Conservation (phyloP, 2,797 vertebrate genomes). For the Premnoplex brunnescens region DNA sequence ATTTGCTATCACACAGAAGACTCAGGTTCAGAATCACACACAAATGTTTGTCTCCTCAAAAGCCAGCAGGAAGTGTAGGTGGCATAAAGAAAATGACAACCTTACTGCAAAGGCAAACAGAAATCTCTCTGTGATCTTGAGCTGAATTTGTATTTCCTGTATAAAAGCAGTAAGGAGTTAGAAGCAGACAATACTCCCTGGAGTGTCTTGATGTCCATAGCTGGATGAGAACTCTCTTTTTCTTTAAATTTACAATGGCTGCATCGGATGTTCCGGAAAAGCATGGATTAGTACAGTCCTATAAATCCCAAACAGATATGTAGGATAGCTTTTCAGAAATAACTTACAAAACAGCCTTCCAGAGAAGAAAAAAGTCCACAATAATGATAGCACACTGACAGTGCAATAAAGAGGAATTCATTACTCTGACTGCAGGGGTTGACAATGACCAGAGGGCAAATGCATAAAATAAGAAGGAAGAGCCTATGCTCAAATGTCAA, state of each 20-base stretch:
- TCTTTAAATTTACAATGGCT: neutral
- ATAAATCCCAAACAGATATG: neutral
- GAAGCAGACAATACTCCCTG: neutral
- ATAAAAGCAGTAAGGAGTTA: neutral
- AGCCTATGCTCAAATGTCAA: neutral
- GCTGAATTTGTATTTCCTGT: neutral
- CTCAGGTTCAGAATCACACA: neutral
- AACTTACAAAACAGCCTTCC: neutral
- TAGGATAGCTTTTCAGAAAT: neutral
- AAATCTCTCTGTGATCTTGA: neutral
- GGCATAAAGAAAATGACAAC: neutral
- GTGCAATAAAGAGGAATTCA: neutral
- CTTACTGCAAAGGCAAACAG: neutral
- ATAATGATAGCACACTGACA: constrained; percentile 14
- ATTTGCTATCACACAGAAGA: neutral
- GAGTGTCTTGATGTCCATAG: neutral
- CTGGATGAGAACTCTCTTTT: neutral
- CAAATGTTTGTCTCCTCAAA: neutral
- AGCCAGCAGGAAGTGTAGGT: neutral
- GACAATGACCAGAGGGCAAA: constrained; percentile 29
- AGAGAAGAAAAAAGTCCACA: neutral
- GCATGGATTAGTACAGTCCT: neutral
- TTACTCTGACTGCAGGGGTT: constrained; percentile 14
- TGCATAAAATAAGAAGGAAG: constrained; percentile 6
- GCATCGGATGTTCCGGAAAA: neutral